phyloP scores from a whole-genome alignment of 2,113 vertebrate species.

The Tachycineta bicolor region DNA sequence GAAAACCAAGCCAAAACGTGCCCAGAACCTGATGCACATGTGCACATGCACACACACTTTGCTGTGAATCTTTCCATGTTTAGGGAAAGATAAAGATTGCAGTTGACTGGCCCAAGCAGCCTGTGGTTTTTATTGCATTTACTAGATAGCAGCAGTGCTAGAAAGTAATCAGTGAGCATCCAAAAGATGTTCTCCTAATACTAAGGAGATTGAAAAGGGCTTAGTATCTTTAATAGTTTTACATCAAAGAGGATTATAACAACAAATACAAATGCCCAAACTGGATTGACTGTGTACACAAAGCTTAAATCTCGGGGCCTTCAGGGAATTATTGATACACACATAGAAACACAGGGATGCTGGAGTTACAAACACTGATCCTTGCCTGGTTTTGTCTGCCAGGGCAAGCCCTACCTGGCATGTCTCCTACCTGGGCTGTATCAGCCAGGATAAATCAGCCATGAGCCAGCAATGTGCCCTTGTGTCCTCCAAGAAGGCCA shows the following conservation, averaged over 20 bases:
- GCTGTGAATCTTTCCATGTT: not conserved
- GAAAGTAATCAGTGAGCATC: not conserved
- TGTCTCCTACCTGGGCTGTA: not conserved
- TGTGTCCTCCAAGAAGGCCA: not conserved
- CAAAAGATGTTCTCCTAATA: constrained; percentile 40
- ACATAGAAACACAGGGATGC: not conserved
- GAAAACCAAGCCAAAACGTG: not conserved
- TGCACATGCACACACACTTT: not conserved
- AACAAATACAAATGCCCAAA: constrained; percentile 18
- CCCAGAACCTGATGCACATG: not conserved
- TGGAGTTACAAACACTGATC: not conserved
- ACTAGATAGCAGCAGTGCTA: not conserved
- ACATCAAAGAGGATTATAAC: constrained; percentile 36
- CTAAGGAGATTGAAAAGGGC: constrained; percentile 10
- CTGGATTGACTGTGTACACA: constrained; percentile 1
- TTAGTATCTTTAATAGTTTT: constrained; percentile 52
- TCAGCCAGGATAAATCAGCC: not conserved
- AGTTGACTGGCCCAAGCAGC: not conserved
- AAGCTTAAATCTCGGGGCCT: not conserved
- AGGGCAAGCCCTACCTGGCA: not conserved
- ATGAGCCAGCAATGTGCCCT: not conserved
- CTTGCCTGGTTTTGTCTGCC: not conserved
- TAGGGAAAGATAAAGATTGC: not conserved
- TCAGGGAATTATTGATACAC: not conserved
- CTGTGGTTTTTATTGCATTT: not conserved